A percentile compares a stretch with the other conserved stretches of the same genome.
phyloP scores from a whole-genome alignment of 2,888 invertebrate species.

The Lasioglossum oenotherae region DNA sequence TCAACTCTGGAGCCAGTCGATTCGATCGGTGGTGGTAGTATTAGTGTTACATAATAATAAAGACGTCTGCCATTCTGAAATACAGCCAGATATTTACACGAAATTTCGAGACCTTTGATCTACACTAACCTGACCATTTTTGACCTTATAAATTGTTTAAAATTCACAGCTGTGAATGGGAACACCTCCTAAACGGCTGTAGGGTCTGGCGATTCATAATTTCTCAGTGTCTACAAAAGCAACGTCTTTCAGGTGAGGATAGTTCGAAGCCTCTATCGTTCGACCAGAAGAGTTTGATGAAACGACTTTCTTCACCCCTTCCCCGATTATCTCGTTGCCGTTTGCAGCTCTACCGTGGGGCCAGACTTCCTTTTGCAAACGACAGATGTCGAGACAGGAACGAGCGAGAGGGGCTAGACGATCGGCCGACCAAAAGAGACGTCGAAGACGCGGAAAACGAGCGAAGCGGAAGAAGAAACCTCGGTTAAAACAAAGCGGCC shows the following conservation, averaged over 20 bases:
- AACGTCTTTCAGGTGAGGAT: neutral
- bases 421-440: conserved; percentile 44
- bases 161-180: too few species aligned
- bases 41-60: too few species aligned
- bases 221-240: neutral
- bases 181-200: neutral
- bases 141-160: too few species aligned
- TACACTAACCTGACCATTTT: too few species aligned
- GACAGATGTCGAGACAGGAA: conserved; percentile 46
- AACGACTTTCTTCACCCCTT: conserved; percentile 26
- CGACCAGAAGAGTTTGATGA: conserved; percentile 31
- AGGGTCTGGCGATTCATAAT: neutral
- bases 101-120: too few species aligned
- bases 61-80: too few species aligned
- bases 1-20: too few species aligned
- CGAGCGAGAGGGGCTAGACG: conserved; percentile 31
- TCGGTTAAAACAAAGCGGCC: conserved; percentile 58
- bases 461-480: conserved; percentile 47
- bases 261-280: neutral
- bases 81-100: too few species aligned
- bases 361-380: conserved; percentile 44
- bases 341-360: conserved; percentile 18
- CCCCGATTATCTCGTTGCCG: conserved; percentile 34
- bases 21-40: too few species aligned
- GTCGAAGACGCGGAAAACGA: conserved; percentile 36